Conservation (phyloP, 2,113 vertebrate species). For the Heliornis fulica region DNA sequence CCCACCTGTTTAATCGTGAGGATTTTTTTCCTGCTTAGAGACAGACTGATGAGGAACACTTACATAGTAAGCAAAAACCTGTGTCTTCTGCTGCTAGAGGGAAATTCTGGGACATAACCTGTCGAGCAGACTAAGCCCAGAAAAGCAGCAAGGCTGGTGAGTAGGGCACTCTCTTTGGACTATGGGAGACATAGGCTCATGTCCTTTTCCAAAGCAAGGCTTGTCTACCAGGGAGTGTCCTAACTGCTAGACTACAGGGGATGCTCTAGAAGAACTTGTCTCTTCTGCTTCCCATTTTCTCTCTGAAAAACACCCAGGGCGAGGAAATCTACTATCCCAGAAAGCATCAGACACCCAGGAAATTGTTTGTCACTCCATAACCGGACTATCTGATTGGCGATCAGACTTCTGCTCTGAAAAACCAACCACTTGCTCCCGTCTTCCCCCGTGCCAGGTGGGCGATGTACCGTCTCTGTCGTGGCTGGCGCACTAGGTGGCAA, state of each 20-base stretch:
- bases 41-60: not conserved
- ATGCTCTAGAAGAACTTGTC: not conserved
- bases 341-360: not conserved
- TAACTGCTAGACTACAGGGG: not conserved
- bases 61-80: not conserved
- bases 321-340: not conserved
- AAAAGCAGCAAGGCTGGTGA: not conserved
- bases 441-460: accelerated
- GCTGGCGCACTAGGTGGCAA: slow-evolving; percentile 37
- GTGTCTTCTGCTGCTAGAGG: slow-evolving; percentile 4
- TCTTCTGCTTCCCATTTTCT: not conserved
- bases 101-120: slow-evolving; percentile 9
- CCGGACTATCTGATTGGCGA: accelerated
- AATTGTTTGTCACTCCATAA: not conserved
- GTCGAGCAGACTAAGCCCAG: not conserved
- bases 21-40: not conserved
- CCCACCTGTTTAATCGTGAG: not conserved
- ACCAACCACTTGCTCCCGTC: not conserved
- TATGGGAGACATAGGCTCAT: not conserved
- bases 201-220: not conserved
- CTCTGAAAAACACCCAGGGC: not conserved
- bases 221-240: not conserved
- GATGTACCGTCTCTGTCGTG: accelerated
- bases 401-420: not conserved
- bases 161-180: not conserved